Evolutionary conservation across 1,140 invertebrate species (phyloP).

Genomic region (Eueides isabella): DNA sequence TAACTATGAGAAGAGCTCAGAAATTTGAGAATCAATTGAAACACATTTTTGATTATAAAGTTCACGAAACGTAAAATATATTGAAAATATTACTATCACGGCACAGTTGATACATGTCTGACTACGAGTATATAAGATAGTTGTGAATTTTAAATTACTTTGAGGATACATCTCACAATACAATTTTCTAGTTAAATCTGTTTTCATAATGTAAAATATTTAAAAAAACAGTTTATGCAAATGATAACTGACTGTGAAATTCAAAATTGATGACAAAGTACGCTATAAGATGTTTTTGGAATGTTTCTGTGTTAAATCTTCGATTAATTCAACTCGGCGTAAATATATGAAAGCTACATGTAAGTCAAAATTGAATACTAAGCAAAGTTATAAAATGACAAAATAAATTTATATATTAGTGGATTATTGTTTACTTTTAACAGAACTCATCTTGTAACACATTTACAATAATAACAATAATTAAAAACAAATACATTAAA

Average conservation of each 20-base stretch:
- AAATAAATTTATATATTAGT: too few species aligned
- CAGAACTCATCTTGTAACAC: too few species aligned
- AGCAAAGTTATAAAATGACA: background rate
- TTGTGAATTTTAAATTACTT: background rate
- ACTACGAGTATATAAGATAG: background rate
- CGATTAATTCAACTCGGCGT: conserved; percentile 2
- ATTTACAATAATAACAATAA: too few species aligned
- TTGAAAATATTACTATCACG: background rate
- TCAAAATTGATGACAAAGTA: background rate
- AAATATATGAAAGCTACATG: too few species aligned
- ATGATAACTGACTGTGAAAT: background rate
- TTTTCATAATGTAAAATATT: background rate
- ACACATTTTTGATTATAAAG: background rate
- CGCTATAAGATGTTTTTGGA: background rate
- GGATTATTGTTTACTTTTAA: too few species aligned
- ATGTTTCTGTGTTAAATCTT: background rate
- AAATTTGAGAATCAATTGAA: background rate
- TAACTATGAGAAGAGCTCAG: background rate
- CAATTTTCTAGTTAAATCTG: background rate
- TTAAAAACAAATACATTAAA: too few species aligned
- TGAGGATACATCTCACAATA: background rate
- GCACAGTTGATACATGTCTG: background rate
- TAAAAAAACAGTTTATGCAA: background rate
- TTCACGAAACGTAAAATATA: background rate
- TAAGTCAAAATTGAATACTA: too few species aligned